A percentile compares a stretch with the other conserved stretches of the same genome.
Conservation (phyloP, 2,113 vertebrate species). For the Alouatta palliata region DNA sequence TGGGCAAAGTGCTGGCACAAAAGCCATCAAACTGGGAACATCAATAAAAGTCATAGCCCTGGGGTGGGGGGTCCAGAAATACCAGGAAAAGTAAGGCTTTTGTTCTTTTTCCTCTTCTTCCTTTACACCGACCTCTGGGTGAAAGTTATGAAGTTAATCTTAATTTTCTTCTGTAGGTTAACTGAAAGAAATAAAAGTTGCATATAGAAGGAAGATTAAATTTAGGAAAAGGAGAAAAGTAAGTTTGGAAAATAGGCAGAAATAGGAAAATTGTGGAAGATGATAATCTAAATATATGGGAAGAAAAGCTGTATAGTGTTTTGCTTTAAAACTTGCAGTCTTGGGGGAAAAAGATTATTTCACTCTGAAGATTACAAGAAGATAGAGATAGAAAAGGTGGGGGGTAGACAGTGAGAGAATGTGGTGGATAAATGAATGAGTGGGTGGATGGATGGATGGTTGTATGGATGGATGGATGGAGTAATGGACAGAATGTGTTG, state of each 20-base stretch:
- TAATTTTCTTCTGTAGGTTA: background rate
- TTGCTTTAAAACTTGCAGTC: background rate
- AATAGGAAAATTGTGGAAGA: background rate
- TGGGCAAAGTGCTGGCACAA: background rate
- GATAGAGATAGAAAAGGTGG: background rate
- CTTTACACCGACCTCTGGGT: background rate
- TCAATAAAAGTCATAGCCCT: background rate
- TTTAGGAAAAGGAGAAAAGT: background rate
- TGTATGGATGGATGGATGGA: background rate
- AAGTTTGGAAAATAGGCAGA: background rate
- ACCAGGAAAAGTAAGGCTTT: background rate
- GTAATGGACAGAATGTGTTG: background rate
- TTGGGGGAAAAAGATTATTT: background rate
- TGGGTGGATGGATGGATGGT: background rate
- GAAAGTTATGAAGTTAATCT: background rate
- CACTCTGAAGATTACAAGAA: background rate
- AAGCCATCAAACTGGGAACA: background rate
- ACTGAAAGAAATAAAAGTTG: background rate
- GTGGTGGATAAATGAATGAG: background rate
- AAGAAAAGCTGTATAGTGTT: background rate
- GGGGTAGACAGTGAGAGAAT: background rate
- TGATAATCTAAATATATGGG: background rate
- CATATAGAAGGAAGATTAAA: background rate
- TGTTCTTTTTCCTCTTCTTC: background rate
- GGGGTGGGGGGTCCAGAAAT: too few species aligned